Evolutionary conservation across 2,797 vertebrate species (phyloP).

Genomic region (Manis javanica): DNA sequence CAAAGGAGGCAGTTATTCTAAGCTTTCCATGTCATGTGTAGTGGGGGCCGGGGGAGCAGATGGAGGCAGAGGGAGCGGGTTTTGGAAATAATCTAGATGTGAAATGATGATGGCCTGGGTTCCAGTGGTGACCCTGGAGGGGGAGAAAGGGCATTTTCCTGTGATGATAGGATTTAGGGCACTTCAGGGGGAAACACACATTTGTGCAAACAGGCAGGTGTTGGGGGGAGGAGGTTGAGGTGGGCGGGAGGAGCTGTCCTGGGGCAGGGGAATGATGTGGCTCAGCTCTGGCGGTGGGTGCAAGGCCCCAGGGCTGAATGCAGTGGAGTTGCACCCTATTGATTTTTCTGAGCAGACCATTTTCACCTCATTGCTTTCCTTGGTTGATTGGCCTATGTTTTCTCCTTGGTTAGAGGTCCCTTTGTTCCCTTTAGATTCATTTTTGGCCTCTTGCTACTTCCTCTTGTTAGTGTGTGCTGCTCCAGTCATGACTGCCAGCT

Average conservation of each 20-base stretch:
- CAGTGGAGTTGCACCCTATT: conserved; percentile 51
- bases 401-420: conserved; percentile 70
- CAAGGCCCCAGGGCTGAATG: not conserved
- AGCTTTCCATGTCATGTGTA: not conserved
- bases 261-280: not conserved
- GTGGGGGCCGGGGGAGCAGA: not conserved
- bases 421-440: conserved; percentile 59
- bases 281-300: conserved; percentile 9
- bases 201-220: not conserved
- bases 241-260: not conserved
- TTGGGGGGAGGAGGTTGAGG: not conserved
- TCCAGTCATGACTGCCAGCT: conserved; percentile 47
- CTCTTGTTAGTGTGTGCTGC: conserved; percentile 43
- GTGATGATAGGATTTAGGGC: not conserved
- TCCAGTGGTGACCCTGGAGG: not conserved
- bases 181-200: not conserved
- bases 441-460: conserved; percentile 60
- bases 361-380: conserved; percentile 73
- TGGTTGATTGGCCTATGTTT: conserved; percentile 65
- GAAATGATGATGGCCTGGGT: not conserved
- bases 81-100: not conserved
- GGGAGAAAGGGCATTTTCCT: not conserved
- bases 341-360: conserved; percentile 73
- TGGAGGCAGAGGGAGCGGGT: not conserved
- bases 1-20: not conserved